Evolutionary conservation across 2,888 invertebrate species (phyloP).

Genomic region (Norana najaformis): DNA sequence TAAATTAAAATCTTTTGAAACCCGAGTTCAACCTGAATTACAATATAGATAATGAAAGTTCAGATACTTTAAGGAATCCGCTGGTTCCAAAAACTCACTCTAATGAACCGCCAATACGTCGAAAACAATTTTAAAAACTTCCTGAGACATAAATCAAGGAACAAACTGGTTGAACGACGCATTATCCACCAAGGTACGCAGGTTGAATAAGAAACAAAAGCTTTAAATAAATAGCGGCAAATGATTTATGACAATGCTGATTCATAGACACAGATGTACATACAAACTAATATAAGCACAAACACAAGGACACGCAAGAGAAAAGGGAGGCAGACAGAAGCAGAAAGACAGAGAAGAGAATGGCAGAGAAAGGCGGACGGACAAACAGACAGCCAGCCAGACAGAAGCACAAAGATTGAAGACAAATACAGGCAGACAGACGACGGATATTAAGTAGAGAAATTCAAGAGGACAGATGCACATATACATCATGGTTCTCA

Average conservation of each 20-base stretch:
- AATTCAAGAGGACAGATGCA: neutral
- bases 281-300: neutral
- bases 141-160: too few species aligned
- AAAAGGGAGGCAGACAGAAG: too few species aligned
- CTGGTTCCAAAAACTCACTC: too few species aligned
- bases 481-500: neutral
- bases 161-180: too few species aligned
- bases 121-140: too few species aligned
- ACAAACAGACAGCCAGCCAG: neutral
- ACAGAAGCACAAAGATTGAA: neutral
- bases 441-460: neutral
- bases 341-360: too few species aligned
- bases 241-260: constrained; percentile 1
- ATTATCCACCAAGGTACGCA: neutral
- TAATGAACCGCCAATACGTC: too few species aligned
- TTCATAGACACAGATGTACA: neutral
- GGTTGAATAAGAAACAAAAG: neutral
- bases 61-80: too few species aligned
- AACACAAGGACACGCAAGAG: neutral
- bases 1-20: too few species aligned
- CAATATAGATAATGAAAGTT: too few species aligned
- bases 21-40: too few species aligned
- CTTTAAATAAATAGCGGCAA: neutral
- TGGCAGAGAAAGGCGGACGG: neutral
- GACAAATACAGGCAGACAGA: neutral